Percentiles rank a stretch among this genome's conserved stretches.
Conservation (phyloP, 23 tunicate species). For the Diplosoma virens region DNA sequence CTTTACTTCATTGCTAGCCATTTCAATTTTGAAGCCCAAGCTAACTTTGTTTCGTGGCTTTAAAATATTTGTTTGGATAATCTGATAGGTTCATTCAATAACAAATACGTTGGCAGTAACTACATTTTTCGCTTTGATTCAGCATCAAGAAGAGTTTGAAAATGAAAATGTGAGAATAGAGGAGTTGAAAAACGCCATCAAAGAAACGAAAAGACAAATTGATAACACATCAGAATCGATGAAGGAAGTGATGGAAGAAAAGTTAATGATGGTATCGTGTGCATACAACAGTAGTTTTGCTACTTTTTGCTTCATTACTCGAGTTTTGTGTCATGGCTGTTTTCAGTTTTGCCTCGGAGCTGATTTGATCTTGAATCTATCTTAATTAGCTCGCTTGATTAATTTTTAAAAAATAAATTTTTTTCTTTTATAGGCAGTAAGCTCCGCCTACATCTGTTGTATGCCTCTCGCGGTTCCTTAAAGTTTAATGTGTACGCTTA, state of each 20-base stretch:
- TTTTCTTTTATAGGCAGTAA: not conserved
- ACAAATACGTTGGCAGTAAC: no score
- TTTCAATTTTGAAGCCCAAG: no score
- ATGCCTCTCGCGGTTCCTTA: not conserved
- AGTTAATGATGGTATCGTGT: conserved; percentile 54
- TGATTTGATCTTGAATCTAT: no score
- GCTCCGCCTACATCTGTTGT: not conserved
- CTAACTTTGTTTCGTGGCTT: no score
- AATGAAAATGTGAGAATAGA: conserved; percentile 74
- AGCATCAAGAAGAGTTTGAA: conserved; percentile 84
- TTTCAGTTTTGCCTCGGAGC: no score
- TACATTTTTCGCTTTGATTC: not conserved
- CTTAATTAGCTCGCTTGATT: no score
- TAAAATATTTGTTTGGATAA: no score
- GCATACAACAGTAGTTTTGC: no score
- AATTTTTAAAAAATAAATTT: not conserved
- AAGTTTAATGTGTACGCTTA: not conserved
- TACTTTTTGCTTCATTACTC: no score
- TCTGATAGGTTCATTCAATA: no score
- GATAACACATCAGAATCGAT: conserved; percentile 90
- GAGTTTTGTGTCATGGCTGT: no score
- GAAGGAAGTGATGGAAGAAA: conserved; percentile 81
- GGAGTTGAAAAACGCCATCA: conserved; percentile 44
- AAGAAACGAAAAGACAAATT: conserved; percentile 59
- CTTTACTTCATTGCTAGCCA: no score